A percentile compares a stretch with the other conserved stretches of the same genome.
These are phyloP conservation scores for Neogobius melanostomus DNA, from an alignment of 2,113 vertebrate species.

Conservation along the genomic window DNA sequence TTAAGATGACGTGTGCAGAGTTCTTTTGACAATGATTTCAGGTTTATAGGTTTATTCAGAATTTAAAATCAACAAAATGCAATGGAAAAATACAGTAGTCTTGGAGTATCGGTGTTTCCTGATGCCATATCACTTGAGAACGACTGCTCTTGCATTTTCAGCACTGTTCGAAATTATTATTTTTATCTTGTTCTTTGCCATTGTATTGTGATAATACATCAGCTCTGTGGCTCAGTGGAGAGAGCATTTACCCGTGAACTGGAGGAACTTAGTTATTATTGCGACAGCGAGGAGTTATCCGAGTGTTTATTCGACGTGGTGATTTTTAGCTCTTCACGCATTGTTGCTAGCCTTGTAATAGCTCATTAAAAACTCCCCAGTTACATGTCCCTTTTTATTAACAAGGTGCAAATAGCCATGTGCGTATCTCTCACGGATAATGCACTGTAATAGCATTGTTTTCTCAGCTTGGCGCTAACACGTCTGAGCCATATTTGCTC, in stretches of 20 bases:
- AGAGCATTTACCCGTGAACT: not conserved
- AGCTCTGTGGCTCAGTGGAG: not conserved
- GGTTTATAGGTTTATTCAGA: too few species aligned
- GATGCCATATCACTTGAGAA: too few species aligned
- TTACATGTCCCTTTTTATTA: not conserved
- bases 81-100: too few species aligned
- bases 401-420: not conserved
- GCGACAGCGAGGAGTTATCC: not conserved
- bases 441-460: not conserved
- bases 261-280: not conserved
- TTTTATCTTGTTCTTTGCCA: too few species aligned
- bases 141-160: too few species aligned
- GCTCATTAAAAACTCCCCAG: not conserved
- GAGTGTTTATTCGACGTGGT: not conserved
- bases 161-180: too few species aligned
- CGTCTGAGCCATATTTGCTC: not conserved
- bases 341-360: not conserved
- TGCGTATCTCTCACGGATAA: not conserved
- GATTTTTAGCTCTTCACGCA: not conserved
- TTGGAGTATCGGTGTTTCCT: too few species aligned
- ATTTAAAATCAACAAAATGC: too few species aligned
- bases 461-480: slow-evolving; percentile 5
- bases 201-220: not conserved
- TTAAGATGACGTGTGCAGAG: too few species aligned
- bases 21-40: too few species aligned